Evolutionary conservation across 1,140 invertebrate genomes (phyloP).

Genomic region (Brachionus rubens): DNA sequence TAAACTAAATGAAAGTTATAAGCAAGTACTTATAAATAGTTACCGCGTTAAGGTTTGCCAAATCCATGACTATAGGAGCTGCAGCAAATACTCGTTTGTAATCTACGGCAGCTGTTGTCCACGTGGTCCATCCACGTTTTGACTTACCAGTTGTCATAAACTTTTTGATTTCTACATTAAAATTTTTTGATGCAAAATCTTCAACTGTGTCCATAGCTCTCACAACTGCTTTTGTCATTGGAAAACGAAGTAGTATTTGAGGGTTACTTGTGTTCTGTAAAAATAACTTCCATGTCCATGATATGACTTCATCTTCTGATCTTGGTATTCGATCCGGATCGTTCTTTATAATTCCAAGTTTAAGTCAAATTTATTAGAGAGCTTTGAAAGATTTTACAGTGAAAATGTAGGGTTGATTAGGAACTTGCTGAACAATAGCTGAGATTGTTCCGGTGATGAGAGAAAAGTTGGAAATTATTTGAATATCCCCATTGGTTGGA

Average conservation of each 20-base stretch:
- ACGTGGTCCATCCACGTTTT: slow-evolving; percentile 57
- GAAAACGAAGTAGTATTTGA: slow-evolving; percentile 48
- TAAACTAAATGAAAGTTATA: background rate
- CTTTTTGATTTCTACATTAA: background rate
- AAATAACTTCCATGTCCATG: slow-evolving; percentile 47
- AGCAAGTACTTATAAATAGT: background rate
- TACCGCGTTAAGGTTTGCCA: slow-evolving; percentile 53
- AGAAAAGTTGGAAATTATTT: slow-evolving; percentile 50
- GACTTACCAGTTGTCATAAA: slow-evolving; percentile 51
- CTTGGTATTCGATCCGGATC: background rate
- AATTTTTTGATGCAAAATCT: background rate
- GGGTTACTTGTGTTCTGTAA: slow-evolving; percentile 38
- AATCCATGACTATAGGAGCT: slow-evolving; percentile 55
- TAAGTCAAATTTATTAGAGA: background rate
- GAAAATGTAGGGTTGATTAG: slow-evolving; percentile 53
- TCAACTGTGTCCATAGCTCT: slow-evolving; percentile 26
- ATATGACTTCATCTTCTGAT: slow-evolving; percentile 46
- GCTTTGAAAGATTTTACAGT: slow-evolving; percentile 48
- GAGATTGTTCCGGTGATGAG: slow-evolving; percentile 49
- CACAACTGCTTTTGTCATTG: slow-evolving; percentile 53
- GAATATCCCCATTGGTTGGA: slow-evolving; percentile 50
- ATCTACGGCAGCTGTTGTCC: slow-evolving; percentile 54
- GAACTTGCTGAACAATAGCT: slow-evolving; percentile 51
- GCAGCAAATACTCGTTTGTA: slow-evolving; percentile 53
- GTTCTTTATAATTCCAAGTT: background rate